These are phyloP conservation scores for Drosophila fungiperda DNA, from an alignment of 2,888 invertebrate genomes.

Conservation along the genomic window DNA sequence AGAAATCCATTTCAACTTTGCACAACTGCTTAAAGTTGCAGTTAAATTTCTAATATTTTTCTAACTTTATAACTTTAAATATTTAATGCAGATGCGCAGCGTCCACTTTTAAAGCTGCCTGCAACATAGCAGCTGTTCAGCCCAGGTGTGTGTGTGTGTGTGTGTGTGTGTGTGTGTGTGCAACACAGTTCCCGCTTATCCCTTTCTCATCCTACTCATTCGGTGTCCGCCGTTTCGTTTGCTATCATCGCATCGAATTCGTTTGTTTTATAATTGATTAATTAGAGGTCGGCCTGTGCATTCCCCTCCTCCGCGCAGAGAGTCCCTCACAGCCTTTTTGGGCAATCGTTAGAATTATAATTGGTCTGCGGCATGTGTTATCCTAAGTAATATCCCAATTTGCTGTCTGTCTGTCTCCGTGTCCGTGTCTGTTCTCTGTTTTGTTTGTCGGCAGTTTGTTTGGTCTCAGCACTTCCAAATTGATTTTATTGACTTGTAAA, in stretches of 20 bases:
- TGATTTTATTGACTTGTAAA: conserved; percentile 80
- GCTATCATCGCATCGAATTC: conserved; percentile 64
- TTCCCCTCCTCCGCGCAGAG: neutral
- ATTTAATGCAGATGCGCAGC: conserved; percentile 12
- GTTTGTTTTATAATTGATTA: conserved; percentile 84
- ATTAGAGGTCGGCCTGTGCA: conserved; percentile 80
- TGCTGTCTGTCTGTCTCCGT: conserved; percentile 14
- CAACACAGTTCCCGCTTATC: conserved; percentile 46
- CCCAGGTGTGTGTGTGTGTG: conserved; percentile 33
- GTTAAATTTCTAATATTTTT: neutral
- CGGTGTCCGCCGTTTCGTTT: conserved; percentile 2
- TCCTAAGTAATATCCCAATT: conserved; percentile 75
- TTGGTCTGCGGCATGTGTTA: conserved; percentile 82
- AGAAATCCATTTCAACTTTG: neutral
- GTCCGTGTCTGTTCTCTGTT: conserved; percentile 1
- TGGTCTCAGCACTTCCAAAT: conserved; percentile 60
- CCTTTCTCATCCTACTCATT: conserved; percentile 45
- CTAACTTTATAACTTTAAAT: neutral
- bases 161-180: conserved; percentile 16
- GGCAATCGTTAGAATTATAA: conserved; percentile 77
- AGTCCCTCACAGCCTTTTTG: conserved; percentile 18
- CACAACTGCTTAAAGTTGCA: neutral
- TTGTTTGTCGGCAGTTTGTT: conserved; percentile 62
- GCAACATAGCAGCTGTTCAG: conserved; percentile 35
- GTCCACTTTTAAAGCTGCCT: neutral